A percentile compares a stretch with the other conserved stretches of the same genome.
These are phyloP conservation scores for Montipora sp. DNA, from an alignment of 64 coral and sea anemone genomes.

Conservation along the genomic window DNA sequence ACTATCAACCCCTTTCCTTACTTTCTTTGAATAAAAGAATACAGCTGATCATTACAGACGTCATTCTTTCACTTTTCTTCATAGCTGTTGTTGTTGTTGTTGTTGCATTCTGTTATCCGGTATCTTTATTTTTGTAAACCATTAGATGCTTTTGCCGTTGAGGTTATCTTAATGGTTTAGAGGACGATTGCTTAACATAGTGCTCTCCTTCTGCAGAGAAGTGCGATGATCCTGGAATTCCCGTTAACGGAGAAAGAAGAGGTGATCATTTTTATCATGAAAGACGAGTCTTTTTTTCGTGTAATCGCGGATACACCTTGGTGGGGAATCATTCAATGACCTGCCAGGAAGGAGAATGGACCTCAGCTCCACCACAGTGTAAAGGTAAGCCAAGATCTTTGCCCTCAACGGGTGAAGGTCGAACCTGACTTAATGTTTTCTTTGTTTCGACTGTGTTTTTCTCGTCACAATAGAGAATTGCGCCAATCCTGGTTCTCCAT, in stretches of 20 bases:
- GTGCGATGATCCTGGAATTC: constrained; percentile 54
- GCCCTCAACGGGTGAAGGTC: no score
- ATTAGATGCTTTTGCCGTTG: background rate
- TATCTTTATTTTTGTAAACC: no score
- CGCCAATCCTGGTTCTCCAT: constrained; percentile 9
- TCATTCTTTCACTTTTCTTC: no score
- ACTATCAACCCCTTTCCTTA: no score
- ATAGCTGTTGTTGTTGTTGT: no score
- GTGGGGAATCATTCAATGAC: constrained; percentile 11
- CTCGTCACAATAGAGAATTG: background rate
- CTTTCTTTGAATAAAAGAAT: no score
- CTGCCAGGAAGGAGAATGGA: constrained; percentile 57
- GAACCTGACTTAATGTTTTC: no score
- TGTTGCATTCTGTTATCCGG: no score
- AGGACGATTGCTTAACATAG: background rate
- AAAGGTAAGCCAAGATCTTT: constrained; percentile 6
- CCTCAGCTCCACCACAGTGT: background rate
- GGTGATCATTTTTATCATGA: constrained; percentile 40
- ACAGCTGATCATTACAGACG: no score
- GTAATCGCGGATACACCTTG: background rate
- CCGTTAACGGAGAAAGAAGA: constrained; percentile 22
- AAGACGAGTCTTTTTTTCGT: constrained; percentile 31
- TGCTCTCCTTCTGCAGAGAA: background rate
- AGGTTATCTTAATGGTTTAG: background rate
- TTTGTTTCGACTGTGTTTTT: no score